Base-by-base conservation (phyloP, 2,797 vertebrate genomes). In the Sebastes minor region DNA sequence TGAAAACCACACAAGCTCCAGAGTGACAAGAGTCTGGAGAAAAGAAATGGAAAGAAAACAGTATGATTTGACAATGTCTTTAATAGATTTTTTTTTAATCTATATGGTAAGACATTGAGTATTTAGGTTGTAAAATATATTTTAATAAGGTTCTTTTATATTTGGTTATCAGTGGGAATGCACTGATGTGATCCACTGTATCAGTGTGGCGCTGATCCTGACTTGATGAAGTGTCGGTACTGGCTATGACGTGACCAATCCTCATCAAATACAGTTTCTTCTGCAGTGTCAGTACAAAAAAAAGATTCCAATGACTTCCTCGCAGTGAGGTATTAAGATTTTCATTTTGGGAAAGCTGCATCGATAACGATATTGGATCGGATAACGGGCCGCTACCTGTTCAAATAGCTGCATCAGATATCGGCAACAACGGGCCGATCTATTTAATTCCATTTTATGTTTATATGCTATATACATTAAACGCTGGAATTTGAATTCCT, bases 1-100 rank as follows among this genome's bases (percentile, higher is more conserved):
- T 56, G 81, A 75, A 86, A 89, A 71, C 65, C 78, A 76, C 82
- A 67, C 81, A 52, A 81, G 63, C 86, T 80, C 90, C 93, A 91
- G 84, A 89, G 59, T 73, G 81, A 76, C 55, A 64, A 83, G 61
- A 80, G 74, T 74, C 94, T 95, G 16, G 13, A 65, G n/a, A 12
- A 18, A 70, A 42, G n/a, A n/a, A 82, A 32, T 69, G 4, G 5
- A 32, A 22, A 56, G 2, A 74, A 18, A 57, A 55, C 1, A 75
- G 8, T 12, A 1, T 38, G 1, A 7, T 16, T 42, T 12, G n/a
- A 9, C 18, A 18, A n/a, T 4, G 6, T n/a, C 25, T 18, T 35
- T 62, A 3, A 71, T 22, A 18, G 8, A 14, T 35, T 33, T 30
- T 38, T 38, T 42, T 18, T 14, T 10, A 20, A 27, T 49, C 5